These are phyloP conservation scores for Drosophila monieri DNA, from an alignment of 2,888 invertebrate species.

Conservation along the genomic window DNA sequence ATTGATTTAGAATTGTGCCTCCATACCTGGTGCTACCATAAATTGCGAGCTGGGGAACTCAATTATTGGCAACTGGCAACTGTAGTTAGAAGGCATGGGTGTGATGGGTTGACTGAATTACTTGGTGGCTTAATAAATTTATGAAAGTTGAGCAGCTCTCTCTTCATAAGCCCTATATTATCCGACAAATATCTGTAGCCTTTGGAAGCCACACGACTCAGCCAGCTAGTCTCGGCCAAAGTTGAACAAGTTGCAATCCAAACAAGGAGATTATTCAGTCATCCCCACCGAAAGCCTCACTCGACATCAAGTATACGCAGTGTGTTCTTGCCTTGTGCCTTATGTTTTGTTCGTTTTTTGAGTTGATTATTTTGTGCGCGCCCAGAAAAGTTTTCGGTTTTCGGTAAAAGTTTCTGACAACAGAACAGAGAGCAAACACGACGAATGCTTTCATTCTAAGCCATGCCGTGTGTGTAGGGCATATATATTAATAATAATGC, in stretches of 20 bases:
- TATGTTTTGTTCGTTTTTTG: conserved; percentile 11
- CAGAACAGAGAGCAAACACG: conserved; percentile 4
- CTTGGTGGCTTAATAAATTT: not conserved
- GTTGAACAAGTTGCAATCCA: conserved; percentile 17
- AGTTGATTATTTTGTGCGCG: conserved; percentile 38
- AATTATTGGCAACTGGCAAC: conserved; percentile 16
- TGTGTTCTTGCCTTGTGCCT: conserved; percentile 11
- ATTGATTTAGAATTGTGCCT: conserved; percentile 65
- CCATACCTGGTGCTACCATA: conserved; percentile 31
- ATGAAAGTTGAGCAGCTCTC: not conserved
- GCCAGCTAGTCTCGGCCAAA: conserved; percentile 11
- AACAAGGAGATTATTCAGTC: conserved; percentile 38
- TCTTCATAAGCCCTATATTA: not conserved
- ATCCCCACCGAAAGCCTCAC: conserved; percentile 21
- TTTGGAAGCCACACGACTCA: conserved; percentile 1
- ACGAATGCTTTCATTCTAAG: not conserved
- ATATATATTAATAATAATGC: conserved; percentile 14
- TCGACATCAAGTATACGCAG: conserved; percentile 28
- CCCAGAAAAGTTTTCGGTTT: conserved; percentile 24
- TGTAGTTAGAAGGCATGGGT: not conserved
- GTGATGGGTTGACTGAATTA: not conserved
- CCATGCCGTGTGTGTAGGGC: conserved; percentile 26
- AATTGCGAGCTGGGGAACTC: conserved; percentile 38
- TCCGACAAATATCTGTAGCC: not conserved
- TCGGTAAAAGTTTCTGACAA: conserved; percentile 24